phyloP scores from a whole-genome alignment of 2,888 invertebrate genomes.

The Oxyteleia sp. region DNA sequence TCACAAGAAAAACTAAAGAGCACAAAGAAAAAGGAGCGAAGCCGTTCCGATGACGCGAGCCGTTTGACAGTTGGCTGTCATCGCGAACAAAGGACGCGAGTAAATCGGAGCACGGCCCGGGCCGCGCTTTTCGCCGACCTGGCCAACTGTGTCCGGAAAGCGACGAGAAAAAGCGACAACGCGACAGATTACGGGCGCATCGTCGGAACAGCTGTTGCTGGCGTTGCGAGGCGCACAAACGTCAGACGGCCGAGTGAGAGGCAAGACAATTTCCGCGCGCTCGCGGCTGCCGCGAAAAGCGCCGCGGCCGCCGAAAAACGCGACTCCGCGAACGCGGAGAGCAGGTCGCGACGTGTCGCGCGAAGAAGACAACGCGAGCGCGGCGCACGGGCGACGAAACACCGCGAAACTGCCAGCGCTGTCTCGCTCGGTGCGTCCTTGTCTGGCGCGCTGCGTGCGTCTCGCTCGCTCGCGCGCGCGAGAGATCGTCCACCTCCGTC shows the following conservation, averaged over 20 bases:
- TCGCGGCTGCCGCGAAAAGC: not conserved
- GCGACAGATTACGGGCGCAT: constrained; percentile 25
- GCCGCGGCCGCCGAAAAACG: no score
- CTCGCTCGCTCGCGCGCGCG: constrained; percentile 27
- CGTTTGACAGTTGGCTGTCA: constrained; percentile 32
- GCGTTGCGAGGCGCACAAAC: constrained; percentile 51
- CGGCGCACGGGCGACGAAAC: constrained; percentile 2
- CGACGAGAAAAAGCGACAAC: not conserved
- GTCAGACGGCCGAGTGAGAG: constrained; percentile 61
- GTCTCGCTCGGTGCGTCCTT: constrained; percentile 31
- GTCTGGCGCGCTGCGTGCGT: constrained; percentile 38
- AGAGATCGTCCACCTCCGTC: constrained; percentile 35
- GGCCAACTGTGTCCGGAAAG: not conserved
- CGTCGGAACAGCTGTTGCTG: constrained; percentile 63
- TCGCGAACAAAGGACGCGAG: constrained; percentile 34
- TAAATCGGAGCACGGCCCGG: not conserved
- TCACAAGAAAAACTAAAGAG: not conserved
- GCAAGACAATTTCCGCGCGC: constrained; percentile 4
- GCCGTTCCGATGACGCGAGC: not conserved
- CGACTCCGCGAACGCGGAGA: no score
- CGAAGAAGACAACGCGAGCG: no score
- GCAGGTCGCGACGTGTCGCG: no score
- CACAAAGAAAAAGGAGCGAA: not conserved
- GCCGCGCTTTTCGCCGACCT: not conserved
- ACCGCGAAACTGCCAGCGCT: constrained; percentile 29